Conservation (phyloP, 2,888 invertebrate genomes). For the Cinara cedri region DNA sequence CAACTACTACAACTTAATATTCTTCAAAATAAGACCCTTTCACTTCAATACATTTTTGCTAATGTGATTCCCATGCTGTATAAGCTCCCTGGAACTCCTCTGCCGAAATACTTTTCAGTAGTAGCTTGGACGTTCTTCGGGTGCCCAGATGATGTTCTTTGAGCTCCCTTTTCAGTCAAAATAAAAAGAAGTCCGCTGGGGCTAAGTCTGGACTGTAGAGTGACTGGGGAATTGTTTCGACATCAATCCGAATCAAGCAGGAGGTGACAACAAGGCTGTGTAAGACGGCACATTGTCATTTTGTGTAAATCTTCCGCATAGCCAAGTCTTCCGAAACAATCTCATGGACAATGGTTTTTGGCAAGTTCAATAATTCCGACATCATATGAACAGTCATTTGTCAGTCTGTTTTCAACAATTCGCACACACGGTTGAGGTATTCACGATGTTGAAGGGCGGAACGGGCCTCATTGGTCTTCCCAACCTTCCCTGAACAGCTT, state of each 20-base stretch:
- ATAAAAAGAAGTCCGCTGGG: background rate
- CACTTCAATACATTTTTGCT: background rate
- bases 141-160: conserved; percentile 1
- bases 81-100: background rate
- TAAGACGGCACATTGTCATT: background rate
- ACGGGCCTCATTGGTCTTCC: background rate
- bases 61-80: background rate
- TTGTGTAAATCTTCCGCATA: background rate
- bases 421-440: background rate
- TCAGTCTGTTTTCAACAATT: background rate
- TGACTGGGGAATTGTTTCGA: conserved; percentile 2
- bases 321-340: background rate
- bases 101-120: background rate
- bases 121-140: background rate
- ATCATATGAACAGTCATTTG: background rate
- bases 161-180: too few relatives aligned
- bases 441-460: background rate
- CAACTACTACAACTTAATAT: background rate
- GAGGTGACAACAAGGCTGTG: background rate
- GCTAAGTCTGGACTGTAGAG: background rate
- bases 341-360: background rate
- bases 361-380: background rate
- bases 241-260: background rate
- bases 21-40: background rate
- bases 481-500: background rate